A percentile compares a stretch with the other conserved stretches of the same genome.
phyloP scores from a whole-genome alignment of 1,140 invertebrate species.

The Hyles vespertilio region DNA sequence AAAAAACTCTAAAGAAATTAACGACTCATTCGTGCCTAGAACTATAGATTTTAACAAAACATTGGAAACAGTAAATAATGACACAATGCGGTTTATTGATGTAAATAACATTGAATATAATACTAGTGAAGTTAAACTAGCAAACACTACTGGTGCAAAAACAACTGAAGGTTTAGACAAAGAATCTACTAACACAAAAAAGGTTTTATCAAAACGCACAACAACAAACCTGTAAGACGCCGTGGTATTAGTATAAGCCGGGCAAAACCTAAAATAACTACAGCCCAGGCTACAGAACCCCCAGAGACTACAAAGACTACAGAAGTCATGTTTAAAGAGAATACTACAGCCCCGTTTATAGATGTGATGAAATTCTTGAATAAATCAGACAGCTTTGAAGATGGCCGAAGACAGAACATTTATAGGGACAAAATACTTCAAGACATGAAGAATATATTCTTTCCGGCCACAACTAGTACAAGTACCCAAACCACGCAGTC shows the following conservation, averaged over 20 bases:
- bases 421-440: not conserved
- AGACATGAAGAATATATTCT: slow-evolving; percentile 1
- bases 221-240: too few relatives aligned
- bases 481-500: not conserved
- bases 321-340: not conserved
- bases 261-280: too few relatives aligned
- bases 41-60: not conserved
- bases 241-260: too few relatives aligned
- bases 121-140: too few relatives aligned
- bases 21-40: not conserved
- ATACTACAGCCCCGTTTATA: not conserved
- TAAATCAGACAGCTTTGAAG: not conserved
- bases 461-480: not conserved
- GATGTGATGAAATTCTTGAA: not conserved
- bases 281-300: too few relatives aligned
- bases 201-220: too few relatives aligned
- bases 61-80: not conserved
- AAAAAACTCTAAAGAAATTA: not conserved
- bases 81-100: too few relatives aligned
- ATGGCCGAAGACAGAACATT: not conserved
- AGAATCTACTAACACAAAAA: too few relatives aligned
- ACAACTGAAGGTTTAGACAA: too few relatives aligned
- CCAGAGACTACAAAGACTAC: not conserved
- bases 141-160: too few relatives aligned
- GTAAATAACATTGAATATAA: too few relatives aligned